Evolutionary conservation across 2,888 invertebrate species (phyloP).

Genomic region (Aphidoletes aphidimyza): DNA sequence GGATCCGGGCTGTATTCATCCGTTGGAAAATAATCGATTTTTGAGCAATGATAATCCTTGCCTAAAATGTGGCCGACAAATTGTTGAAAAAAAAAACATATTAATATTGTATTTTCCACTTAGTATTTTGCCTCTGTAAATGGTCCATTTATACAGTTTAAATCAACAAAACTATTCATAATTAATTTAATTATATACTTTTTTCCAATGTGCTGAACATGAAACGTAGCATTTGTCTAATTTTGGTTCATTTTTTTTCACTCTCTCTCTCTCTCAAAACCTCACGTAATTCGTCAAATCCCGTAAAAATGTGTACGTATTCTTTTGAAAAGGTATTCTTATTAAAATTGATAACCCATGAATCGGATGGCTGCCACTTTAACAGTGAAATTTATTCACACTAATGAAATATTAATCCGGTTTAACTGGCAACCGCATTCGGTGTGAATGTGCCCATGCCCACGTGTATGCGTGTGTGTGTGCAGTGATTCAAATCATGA

Average conservation of each 20-base stretch:
- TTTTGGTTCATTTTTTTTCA: not conserved
- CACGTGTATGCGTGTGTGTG: not conserved
- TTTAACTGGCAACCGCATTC: slow-evolving; percentile 29
- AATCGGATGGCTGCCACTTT: too few species aligned
- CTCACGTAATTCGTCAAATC: not conserved
- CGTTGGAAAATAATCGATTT: slow-evolving; percentile 88
- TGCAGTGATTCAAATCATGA: not conserved
- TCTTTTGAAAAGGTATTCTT: not conserved
- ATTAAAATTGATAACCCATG: not conserved
- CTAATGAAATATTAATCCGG: slow-evolving; percentile 28
- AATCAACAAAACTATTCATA: slow-evolving; percentile 37
- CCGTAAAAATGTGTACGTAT: not conserved
- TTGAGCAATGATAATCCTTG: slow-evolving; percentile 71
- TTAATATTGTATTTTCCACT: not conserved
- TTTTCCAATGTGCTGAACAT: not conserved
- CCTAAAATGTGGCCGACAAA: too few species aligned
- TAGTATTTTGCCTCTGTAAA: too few species aligned
- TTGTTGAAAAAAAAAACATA: not conserved
- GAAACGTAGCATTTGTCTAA: not conserved
- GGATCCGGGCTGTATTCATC: slow-evolving; percentile 89
- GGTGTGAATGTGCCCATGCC: not conserved
- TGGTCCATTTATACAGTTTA: too few species aligned
- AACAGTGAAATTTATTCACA: not conserved
- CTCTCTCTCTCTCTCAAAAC: too few species aligned
- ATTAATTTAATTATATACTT: not conserved